Evolutionary conservation across 2,797 vertebrate genomes (phyloP), one percentile per base, ranked within the genome.

Genomic region (Otolemur crassicaudatus): DNA sequence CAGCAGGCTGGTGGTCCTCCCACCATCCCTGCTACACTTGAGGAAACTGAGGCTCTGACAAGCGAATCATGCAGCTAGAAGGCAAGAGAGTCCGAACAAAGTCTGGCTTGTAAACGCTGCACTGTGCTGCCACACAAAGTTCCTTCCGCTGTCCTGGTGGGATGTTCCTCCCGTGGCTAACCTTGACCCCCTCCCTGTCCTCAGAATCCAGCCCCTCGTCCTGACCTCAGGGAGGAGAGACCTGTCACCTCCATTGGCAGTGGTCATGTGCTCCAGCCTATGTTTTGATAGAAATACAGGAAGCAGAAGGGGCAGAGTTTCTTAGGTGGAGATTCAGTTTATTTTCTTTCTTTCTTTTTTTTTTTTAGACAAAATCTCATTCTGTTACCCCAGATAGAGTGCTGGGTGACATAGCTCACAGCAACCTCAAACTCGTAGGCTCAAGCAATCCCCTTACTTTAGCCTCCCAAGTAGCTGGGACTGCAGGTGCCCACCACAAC

Each of bases 21-120:
- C 29, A 5, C 60, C 53, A 2, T 23, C 16, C 73, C 25, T 43
- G 0, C 11, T 20, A 17, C 12, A 34, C 29, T 16, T 0, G 22
- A 65, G 95, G 84, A 84, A 79, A 46, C 43, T 0, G 27, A 73
- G 63, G n/a, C 56, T 79, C 53, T 7, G 11, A 10, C 37, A 3
- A 31, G 34, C 43, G 16, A 4, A 13, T 31, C 43, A 56, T 58
- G 19, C 17, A 23, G 67, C 29, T 7, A 4, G 73, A 14, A 29
- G 49, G 60, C 1, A 16, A 46, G 3, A 9, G 67, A 49, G 16
- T 22, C 16, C 11, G 49, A 53, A 40, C n/a, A 4, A 19, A 19
- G 19, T 58, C 63, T 8, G 37, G 49, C 67, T 85, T 17, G 16
- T 25, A 25, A 23, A 46, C 2, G 17, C 20, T 9, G 2, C 9